phyloP scores from a whole-genome alignment of 2,888 invertebrate genomes.

The Sarcophaga carnaria region DNA sequence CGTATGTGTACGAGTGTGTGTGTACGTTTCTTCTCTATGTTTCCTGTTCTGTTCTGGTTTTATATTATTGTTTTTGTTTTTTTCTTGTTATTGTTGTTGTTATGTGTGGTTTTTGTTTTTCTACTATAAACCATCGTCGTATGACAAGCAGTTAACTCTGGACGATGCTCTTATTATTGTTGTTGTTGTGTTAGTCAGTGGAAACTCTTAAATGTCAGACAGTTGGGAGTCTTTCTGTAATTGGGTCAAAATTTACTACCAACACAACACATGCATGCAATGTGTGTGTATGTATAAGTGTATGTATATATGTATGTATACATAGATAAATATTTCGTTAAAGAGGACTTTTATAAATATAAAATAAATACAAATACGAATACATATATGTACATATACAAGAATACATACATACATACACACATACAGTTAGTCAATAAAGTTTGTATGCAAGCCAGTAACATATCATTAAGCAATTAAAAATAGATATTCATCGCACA shows the following conservation, averaged over 20 bases:
- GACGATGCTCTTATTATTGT: slow-evolving; percentile 29
- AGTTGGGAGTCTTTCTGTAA: slow-evolving; percentile 55
- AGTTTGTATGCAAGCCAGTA: no score
- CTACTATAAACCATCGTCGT: slow-evolving; percentile 31
- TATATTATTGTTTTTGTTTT: background rate
- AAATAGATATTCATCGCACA: no score
- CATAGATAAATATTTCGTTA: background rate
- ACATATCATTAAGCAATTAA: no score
- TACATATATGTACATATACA: background rate
- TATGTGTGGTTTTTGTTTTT: slow-evolving; percentile 23
- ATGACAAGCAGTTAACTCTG: slow-evolving; percentile 57
- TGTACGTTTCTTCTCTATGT: slow-evolving; percentile 20
- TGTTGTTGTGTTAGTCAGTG: slow-evolving; percentile 44
- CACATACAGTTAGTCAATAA: background rate
- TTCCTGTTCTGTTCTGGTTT: slow-evolving; percentile 55
- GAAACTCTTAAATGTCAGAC: slow-evolving; percentile 53
- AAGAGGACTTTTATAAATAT: background rate
- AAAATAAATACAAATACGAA: background rate
- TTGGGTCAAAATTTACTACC: slow-evolving; percentile 52
- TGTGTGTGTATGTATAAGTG: background rate
- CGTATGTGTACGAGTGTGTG: background rate
- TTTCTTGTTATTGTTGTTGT: slow-evolving; percentile 1
- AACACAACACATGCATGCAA: slow-evolving; percentile 14
- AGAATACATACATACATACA: background rate
- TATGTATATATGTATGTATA: background rate